A percentile compares a stretch with the other conserved stretches of the same genome.
These are phyloP conservation scores for Prochilodus magdalenae DNA, from an alignment of 2,113 vertebrate genomes.

Conservation along the genomic window DNA sequence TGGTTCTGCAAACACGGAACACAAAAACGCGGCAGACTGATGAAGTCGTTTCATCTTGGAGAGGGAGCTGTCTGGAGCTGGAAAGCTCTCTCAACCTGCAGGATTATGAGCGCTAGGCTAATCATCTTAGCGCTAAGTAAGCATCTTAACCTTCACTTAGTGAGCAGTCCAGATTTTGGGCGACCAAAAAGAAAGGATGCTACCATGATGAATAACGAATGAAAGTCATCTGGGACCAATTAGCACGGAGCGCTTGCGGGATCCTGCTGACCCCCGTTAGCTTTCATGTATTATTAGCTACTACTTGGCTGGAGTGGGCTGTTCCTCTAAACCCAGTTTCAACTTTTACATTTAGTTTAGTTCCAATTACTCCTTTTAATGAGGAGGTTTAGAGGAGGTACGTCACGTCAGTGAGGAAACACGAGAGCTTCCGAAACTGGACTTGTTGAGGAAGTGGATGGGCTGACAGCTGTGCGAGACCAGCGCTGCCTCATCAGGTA, in stretches of 20 bases:
- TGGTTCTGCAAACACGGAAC: background rate
- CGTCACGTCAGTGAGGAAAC: too few species aligned
- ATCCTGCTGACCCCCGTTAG: constrained; percentile 3
- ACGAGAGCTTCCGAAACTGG: too few species aligned
- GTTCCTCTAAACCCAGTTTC: too few species aligned
- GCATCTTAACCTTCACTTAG: background rate
- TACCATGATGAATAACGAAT: background rate
- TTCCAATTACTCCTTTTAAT: too few species aligned
- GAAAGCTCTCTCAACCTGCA: background rate
- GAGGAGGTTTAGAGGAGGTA: too few species aligned
- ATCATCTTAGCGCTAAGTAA: too few species aligned
- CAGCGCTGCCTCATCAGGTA: too few species aligned
- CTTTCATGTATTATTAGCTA: constrained; percentile 24
- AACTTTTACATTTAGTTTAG: background rate
- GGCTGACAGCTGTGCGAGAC: too few species aligned
- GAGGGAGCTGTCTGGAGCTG: too few species aligned
- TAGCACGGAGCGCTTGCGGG: background rate
- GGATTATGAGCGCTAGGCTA: background rate
- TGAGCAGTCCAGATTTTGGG: background rate
- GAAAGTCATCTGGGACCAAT: background rate
- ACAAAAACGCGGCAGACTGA: background rate
- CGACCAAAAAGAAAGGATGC: too few species aligned
- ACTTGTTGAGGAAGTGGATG: too few species aligned
- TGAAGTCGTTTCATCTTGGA: background rate
- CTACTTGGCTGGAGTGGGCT: too few species aligned